These are phyloP conservation scores for Heteronetta atricapilla DNA, from an alignment of 2,113 vertebrate genomes.

Conservation along the genomic window DNA sequence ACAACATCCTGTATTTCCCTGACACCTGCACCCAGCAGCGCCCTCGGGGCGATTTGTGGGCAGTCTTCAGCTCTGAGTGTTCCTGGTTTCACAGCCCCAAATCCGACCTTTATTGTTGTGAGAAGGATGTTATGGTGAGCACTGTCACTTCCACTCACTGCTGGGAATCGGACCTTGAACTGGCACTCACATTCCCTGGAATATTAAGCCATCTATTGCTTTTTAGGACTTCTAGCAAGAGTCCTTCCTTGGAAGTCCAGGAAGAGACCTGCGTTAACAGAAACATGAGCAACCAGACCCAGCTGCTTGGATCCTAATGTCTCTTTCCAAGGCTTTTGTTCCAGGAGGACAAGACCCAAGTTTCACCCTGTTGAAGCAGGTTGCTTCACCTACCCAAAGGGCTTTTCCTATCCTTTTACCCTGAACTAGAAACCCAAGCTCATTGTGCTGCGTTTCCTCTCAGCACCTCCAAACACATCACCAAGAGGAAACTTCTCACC, in stretches of 20 bases:
- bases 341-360: neutral
- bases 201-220: neutral
- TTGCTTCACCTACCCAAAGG: neutral
- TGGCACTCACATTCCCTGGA: neutral
- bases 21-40: neutral
- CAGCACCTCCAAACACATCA: neutral
- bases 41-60: neutral
- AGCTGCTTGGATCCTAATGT: neutral
- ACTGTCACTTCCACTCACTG: neutral
- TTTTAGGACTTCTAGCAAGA: neutral
- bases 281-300: neutral
- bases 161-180: neutral
- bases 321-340: neutral
- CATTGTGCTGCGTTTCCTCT: neutral
- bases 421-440: no score
- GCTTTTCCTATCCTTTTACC: neutral
- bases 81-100: neutral
- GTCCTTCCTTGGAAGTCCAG: neutral
- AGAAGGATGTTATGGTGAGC: neutral
- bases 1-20: neutral
- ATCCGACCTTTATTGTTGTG: neutral
- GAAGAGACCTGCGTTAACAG: neutral
- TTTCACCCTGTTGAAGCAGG: neutral
- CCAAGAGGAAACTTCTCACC: neutral
- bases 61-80: neutral